Conservation (phyloP, 2,113 vertebrate genomes). For the Daubentonia madagascariensis region DNA sequence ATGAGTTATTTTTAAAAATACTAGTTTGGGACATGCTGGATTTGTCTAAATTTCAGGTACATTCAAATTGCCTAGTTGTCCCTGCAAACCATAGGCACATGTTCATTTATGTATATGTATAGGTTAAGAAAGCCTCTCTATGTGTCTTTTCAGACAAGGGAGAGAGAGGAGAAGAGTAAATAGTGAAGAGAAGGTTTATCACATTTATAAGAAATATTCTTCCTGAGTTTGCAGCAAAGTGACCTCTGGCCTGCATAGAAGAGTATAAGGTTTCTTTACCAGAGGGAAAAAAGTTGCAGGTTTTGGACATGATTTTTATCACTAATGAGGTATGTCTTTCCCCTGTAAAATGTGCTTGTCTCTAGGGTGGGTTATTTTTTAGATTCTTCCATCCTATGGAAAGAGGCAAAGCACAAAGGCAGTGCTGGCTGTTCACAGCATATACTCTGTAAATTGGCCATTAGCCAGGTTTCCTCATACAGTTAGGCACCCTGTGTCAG, state of each 20-base stretch:
- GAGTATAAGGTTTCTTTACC: neutral
- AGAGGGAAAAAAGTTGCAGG: neutral
- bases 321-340: neutral
- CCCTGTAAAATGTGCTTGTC: neutral
- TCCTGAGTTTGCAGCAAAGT: neutral
- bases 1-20: neutral
- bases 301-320: slow-evolving; percentile 26
- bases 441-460: neutral
- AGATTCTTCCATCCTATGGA: neutral
- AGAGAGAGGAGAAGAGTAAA: neutral
- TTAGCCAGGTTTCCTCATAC: neutral
- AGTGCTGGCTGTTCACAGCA: neutral
- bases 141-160: neutral
- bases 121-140: neutral
- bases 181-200: neutral
- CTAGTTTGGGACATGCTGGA: neutral
- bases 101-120: neutral
- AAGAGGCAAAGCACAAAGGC: neutral
- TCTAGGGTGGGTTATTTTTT: neutral
- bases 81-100: neutral
- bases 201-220: neutral
- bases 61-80: neutral
- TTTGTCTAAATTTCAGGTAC: neutral
- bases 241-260: neutral
- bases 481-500: neutral